Percentiles rank a stretch among this genome's conserved stretches.
phyloP scores from a whole-genome alignment of 2,113 vertebrate species.

The Ifrita kowaldi region DNA sequence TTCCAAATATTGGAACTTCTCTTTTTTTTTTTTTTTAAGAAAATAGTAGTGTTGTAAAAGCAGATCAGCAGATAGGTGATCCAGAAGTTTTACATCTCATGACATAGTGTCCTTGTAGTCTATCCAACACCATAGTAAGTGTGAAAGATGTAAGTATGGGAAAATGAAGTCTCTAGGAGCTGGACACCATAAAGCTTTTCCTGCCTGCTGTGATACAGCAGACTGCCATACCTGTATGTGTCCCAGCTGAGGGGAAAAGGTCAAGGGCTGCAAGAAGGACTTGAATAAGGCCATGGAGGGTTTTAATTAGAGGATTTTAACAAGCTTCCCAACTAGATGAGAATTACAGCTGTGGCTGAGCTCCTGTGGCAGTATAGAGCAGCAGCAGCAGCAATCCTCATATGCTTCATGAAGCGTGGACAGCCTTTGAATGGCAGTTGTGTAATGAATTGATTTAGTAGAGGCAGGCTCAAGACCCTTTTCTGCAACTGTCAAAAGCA shows the following conservation, averaged over 20 bases:
- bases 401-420: not conserved
- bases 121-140: not conserved
- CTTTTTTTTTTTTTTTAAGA: not conserved
- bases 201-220: not conserved
- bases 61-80: not conserved
- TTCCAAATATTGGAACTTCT: not conserved
- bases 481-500: not conserved
- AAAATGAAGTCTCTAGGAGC: not conserved
- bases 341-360: conserved; percentile 23
- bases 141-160: not conserved
- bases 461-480: not conserved
- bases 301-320: conserved; percentile 43
- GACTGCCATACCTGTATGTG: not conserved
- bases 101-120: not conserved
- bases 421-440: not conserved
- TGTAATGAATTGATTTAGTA: not conserved
- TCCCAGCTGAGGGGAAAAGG: not conserved
- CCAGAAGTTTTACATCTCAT: not conserved
- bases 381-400: not conserved
- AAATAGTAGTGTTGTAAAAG: not conserved
- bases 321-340: conserved; percentile 1
- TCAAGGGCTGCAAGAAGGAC: not conserved
- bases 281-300: not conserved
- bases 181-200: not conserved
- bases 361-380: not conserved